Evolutionary conservation across 2,797 vertebrate genomes (phyloP), one percentile per base, ranked within the genome.

Genomic region (Florisuga fusca): DNA sequence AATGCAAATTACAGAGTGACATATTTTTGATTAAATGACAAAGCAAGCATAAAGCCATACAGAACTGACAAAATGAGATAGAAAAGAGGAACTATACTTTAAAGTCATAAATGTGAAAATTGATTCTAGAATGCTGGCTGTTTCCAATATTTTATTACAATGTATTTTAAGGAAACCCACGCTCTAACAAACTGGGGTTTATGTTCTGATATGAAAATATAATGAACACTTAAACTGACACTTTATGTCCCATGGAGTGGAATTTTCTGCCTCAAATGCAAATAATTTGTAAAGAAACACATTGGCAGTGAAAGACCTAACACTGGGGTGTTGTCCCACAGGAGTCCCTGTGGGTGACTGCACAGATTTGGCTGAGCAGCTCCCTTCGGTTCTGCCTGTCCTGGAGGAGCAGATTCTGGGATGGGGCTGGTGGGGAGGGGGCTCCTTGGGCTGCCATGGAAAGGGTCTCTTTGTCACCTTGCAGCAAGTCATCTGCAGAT

Each of bases 71-170:
- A 91, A 87, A 95, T 46, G 17, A 89, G 38, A 89, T 57, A 92
- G 94, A 89, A 94, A 89, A 90, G 83, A 84, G 76, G 94, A 97
- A 96, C 90, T 87, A 94, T 84, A 91, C 94, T 96, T 95, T 95
- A 94, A 90, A 96, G 96, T 91, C 90, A 58, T 84, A 96, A 97
- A 98, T 58, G 97, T 98, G 97, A 95, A 97, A 98, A 98, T 97
- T 96, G 97, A 96, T 95, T 97, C 92, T 84, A 97, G 96, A 96
- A 95, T 53, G 74, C 96, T 96, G 50, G 95, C 96, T 97, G 96
- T 90, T 98, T 98, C 93, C 97, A 96, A 83, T 96, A 96, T 96
- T 95, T 93, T 90, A 93, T 97, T 94, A 89, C 90, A 51, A 72
- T 36, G 21, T 95, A 85, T 92, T 96, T 95, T 90, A 88, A 96